These are phyloP conservation scores for Philonicus albiceps DNA, from an alignment of 2,888 invertebrate genomes.

Conservation along the genomic window DNA sequence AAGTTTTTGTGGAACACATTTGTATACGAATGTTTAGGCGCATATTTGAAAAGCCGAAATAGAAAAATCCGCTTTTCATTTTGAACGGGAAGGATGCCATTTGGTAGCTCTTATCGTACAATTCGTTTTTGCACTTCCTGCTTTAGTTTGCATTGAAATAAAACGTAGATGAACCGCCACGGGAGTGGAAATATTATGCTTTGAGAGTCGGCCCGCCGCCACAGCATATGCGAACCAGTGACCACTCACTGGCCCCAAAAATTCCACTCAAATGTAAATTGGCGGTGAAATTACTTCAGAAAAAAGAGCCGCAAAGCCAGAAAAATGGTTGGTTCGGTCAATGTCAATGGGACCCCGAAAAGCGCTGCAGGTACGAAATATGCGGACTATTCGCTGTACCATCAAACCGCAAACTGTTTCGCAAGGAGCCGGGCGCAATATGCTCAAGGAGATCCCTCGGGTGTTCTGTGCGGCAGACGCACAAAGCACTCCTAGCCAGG, in stretches of 20 bases:
- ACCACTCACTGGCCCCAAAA: neutral
- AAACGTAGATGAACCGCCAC: neutral
- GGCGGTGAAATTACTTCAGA: neutral
- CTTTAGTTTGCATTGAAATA: neutral
- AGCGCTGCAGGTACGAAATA: neutral
- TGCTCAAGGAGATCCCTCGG: neutral
- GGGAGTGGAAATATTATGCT: neutral
- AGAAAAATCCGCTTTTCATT: neutral
- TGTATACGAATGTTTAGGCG: no score
- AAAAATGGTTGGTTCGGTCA: neutral
- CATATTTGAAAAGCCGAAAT: neutral
- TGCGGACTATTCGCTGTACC: neutral
- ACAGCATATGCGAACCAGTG: neutral
- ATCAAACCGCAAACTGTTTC: neutral
- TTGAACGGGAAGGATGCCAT: neutral
- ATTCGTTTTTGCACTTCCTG: neutral
- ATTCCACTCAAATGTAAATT: neutral
- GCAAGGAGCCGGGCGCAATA: neutral
- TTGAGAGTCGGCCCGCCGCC: neutral
- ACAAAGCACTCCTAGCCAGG: neutral
- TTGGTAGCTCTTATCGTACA: neutral
- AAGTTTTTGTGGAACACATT: no score
- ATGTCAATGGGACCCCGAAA: neutral
- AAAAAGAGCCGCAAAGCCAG: neutral
- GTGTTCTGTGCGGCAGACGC: neutral